Percentiles rank a stretch among this genome's conserved stretches.
Evolutionary conservation across 2,113 vertebrate species (phyloP).

Genomic region (Motacilla alba): DNA sequence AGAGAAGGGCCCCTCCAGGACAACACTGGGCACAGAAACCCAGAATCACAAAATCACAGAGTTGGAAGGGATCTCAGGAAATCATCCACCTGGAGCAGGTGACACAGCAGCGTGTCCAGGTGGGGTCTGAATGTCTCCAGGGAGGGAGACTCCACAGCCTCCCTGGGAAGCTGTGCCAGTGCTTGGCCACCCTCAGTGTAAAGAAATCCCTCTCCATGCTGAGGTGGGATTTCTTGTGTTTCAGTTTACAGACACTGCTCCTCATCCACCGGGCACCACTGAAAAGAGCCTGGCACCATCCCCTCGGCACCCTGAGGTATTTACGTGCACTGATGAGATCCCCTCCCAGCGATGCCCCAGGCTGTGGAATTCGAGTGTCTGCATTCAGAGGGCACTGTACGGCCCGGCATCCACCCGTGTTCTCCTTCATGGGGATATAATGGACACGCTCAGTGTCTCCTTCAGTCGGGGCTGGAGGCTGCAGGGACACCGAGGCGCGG

Average conservation of each 20-base stretch:
- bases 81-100: neutral
- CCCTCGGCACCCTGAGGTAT: neutral
- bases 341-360: fast-evolving
- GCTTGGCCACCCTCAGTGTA: neutral
- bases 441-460: too few relatives aligned
- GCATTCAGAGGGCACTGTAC: fast-evolving
- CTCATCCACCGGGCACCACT: neutral
- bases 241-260: fast-evolving
- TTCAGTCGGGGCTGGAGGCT: fast-evolving
- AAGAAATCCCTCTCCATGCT: too few relatives aligned
- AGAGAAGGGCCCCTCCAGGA: fast-evolving
- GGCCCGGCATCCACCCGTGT: fast-evolving
- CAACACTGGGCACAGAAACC: neutral
- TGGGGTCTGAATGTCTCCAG: neutral
- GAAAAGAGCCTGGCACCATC: neutral
- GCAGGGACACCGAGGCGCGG: fast-evolving
- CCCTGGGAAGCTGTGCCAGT: neutral
- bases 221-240: neutral
- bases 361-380: neutral
- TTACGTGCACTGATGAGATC: too few relatives aligned
- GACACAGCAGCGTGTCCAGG: neutral
- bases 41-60: neutral
- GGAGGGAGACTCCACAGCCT: neutral
- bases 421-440: fast-evolving
- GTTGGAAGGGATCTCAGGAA: neutral